These are phyloP conservation scores for Platycnemis pennipes DNA, from an alignment of 2,888 invertebrate genomes.

Conservation along the genomic window DNA sequence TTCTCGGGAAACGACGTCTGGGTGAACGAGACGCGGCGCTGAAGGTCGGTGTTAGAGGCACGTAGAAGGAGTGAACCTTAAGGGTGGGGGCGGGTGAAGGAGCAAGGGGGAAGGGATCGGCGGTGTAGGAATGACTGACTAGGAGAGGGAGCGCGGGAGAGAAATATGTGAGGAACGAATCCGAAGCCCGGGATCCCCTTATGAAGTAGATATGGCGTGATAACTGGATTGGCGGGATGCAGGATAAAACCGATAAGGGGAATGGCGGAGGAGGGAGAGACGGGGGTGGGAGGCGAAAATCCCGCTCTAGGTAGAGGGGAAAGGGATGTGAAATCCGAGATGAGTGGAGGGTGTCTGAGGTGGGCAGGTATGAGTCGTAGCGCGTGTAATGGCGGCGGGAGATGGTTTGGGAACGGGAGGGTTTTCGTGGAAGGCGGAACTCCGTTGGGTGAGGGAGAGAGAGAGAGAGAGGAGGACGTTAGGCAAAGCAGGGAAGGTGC, in stretches of 20 bases:
- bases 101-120: not conserved
- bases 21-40: not conserved
- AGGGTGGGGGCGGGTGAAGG: not conserved
- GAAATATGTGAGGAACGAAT: slow-evolving; percentile 16
- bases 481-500: slow-evolving; percentile 6
- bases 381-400: not conserved
- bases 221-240: not conserved
- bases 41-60: not conserved
- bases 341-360: not conserved
- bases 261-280: not conserved
- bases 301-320: too few relatives aligned
- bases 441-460: not conserved
- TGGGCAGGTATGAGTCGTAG: not conserved
- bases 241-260: slow-evolving; percentile 11
- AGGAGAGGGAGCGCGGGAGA: not conserved
- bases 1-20: not conserved
- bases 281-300: not conserved
- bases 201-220: slow-evolving; percentile 44
- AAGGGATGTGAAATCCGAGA: not conserved
- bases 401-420: not conserved
- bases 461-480: not conserved
- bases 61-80: not conserved
- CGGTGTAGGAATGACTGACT: slow-evolving; percentile 3
- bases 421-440: not conserved
- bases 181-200: not conserved